Base-by-base conservation (phyloP, 2,888 invertebrate species). In the Zootermopsis nevadensis region DNA sequence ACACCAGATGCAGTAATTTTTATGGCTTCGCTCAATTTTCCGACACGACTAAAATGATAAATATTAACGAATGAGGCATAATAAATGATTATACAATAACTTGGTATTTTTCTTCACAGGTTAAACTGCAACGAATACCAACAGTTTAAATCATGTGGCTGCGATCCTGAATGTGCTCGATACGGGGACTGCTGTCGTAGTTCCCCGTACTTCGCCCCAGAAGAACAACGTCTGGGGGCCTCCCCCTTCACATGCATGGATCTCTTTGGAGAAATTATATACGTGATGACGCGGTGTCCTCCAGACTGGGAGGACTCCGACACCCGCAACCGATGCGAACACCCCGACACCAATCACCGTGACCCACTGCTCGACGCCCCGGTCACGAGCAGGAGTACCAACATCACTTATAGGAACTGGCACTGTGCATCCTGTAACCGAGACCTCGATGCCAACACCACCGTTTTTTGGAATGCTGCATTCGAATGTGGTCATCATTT, bases 181-280 rank as follows among this genome's bases (percentile, higher is more conserved):
- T 79, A 79, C 15, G 60, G 66, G 1, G 79, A 79, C 27, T 79
- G 79, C 27, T 79, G 79, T 27, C 66, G 35, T 4, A 55, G 53
- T n/a, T 60, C 79, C 15, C 38, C 27, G 22, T 66, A 33, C 35
- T 79, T 79, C 66, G 33, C n/a, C 12, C 24, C 79, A 4, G 66
- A 79, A n/a, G 60, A 79, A 38, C 79, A 79, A 60, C 27, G 30
- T 30, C 24, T 55, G 6, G 77, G 53, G 19, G 60, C 33, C 22
- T 79, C 79, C 2, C 60, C 15, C 12, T 79, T 66, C 33, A n/a
- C 4, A 0, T 79, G 79, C 48, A 35, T 0, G 0, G 12, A 0
- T 4, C 10, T 38, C 2, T 30, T 8, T 27, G 35, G 30, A 4
- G 24, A 24, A 1, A 0, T 2, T 0, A 22, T 79, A 30, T 53